A percentile compares a stretch with the other conserved stretches of the same genome.
Evolutionary conservation across 2,797 vertebrate species (phyloP).

Genomic region (Cyclura pinguis): DNA sequence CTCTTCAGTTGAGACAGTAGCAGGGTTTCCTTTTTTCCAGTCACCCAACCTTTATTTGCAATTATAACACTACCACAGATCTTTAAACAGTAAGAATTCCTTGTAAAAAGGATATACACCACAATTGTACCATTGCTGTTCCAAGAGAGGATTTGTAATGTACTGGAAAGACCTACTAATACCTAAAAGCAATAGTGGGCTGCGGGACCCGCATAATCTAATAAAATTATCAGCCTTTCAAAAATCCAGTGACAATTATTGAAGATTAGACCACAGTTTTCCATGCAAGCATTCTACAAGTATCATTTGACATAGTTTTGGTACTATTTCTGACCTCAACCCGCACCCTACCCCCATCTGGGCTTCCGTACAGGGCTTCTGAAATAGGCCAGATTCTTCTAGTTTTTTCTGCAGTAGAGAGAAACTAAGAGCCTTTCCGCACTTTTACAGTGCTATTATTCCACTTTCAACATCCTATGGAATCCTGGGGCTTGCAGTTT

Average conservation of each 20-base stretch:
- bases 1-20: background rate
- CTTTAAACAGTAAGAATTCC: background rate
- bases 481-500: no score
- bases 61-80: background rate
- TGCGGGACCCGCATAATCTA: background rate
- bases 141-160: background rate
- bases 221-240: background rate
- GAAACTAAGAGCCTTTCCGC: no score
- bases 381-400: no score
- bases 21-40: background rate
- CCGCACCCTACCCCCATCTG: no score
- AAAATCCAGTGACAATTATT: background rate
- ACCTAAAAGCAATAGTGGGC: no score
- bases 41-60: background rate
- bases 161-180: background rate
- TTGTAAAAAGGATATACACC: background rate
- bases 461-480: no score
- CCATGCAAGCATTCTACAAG: background rate
- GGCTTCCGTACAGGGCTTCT: no score
- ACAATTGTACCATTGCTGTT: background rate
- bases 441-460: no score
- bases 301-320: background rate
- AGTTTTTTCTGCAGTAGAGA: no score
- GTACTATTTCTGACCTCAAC: no score
- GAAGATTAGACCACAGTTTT: background rate